phyloP scores from a whole-genome alignment of 2,888 invertebrate genomes.

The Pyrrhosoma nymphula region DNA sequence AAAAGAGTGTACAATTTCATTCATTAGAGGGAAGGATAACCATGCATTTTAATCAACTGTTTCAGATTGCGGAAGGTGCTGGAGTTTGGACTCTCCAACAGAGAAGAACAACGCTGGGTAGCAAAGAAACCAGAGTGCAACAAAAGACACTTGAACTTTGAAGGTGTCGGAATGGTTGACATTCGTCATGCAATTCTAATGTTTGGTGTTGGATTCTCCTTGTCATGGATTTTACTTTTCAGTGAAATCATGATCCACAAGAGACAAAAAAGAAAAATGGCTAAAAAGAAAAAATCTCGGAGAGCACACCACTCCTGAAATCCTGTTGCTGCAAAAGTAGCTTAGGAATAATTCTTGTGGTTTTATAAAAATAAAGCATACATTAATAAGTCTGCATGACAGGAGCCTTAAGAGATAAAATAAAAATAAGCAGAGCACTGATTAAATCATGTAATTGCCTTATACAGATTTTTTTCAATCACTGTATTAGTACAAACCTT shows the following conservation, averaged over 20 bases:
- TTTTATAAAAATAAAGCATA: too few relatives aligned
- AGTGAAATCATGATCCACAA: conserved; percentile 9
- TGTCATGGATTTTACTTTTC: conserved; percentile 24
- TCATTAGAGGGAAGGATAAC: neutral
- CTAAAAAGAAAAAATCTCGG: neutral
- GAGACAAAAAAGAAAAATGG: neutral
- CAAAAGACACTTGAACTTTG: conserved; percentile 44
- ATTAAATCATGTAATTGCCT: too few relatives aligned
- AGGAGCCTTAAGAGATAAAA: too few relatives aligned
- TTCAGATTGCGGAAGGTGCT: conserved; percentile 23
- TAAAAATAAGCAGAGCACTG: too few relatives aligned
- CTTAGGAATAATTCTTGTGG: too few relatives aligned
- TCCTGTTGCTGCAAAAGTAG: neutral
- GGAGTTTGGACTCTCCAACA: conserved; percentile 35
- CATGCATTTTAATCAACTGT: neutral
- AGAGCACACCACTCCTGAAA: neutral
- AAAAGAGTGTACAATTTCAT: too few relatives aligned
- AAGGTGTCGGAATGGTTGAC: conserved; percentile 28
- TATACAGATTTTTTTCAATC: too few relatives aligned
- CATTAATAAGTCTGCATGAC: too few relatives aligned
- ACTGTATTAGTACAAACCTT: too few relatives aligned
- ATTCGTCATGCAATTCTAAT: conserved; percentile 42
- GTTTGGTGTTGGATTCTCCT: conserved; percentile 1
- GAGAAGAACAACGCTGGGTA: conserved; percentile 49
- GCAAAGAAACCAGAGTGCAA: conserved; percentile 58